A percentile compares a stretch with the other conserved stretches of the same genome.
Evolutionary conservation across 2,113 vertebrate species (phyloP).

Genomic region (Syngnathus floridae): DNA sequence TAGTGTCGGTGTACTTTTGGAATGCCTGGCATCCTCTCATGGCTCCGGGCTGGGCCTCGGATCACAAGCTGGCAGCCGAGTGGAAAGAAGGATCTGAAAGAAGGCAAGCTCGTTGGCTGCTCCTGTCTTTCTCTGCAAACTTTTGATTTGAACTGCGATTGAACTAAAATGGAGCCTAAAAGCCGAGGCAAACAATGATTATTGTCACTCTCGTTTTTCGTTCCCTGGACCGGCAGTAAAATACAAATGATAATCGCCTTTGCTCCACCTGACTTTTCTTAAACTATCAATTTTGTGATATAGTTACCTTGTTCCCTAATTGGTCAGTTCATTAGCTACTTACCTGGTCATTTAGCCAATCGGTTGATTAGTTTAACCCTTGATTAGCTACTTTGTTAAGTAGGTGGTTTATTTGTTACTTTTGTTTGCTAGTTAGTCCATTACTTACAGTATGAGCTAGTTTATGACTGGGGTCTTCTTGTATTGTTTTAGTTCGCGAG

Average conservation of each 20-base stretch:
- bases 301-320: too few relatives aligned
- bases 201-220: neutral
- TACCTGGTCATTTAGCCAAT: neutral
- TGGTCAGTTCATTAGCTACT: neutral
- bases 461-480: too few relatives aligned
- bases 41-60: neutral
- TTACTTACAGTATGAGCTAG: too few relatives aligned
- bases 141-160: neutral
- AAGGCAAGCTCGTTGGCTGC: neutral
- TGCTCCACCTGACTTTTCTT: neutral
- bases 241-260: neutral
- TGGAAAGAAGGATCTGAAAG: neutral
- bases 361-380: neutral
- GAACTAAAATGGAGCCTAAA: neutral
- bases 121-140: neutral
- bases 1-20: neutral
- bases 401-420: neutral
- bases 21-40: neutral
- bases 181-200: neutral
- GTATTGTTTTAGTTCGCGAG: too few relatives aligned
- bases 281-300: neutral
- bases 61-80: neutral
- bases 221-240: neutral
- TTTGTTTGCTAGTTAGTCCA: neutral
- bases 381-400: neutral